Evolutionary conservation across 2,888 invertebrate genomes (phyloP), one percentile per base, ranked within the genome.

Genomic region (Sinelater perroti): DNA sequence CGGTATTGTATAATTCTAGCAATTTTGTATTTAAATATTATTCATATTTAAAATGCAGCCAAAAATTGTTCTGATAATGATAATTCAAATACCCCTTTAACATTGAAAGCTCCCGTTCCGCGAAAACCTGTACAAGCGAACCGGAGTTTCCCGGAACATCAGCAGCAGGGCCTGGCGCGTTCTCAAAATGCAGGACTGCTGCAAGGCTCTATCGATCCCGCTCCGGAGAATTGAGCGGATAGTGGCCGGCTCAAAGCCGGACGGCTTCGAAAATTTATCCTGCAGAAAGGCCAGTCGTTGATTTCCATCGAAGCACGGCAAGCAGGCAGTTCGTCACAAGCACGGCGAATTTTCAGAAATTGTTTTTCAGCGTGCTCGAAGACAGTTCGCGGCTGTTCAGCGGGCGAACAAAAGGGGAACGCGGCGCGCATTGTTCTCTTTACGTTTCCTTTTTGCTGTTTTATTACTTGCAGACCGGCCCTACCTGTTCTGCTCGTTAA

Each of bases 401-500:
- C 8, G 35, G 36, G 18, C 13, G 21, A 33, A 51, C 56, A 45
- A 42, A 28, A 51, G 33, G 16, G 7, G 50, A 50, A 49, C 46
- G 51, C 35, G 51, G 49, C 36, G 49, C 30, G 44, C 55, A 56
- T 60, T 60, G 56, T 60, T 60, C 56, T 51, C 46, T n/a, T 56
- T 46, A 35, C 46, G 26, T 40, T 57, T 46, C 53, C 40, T 40
- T 56, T 33, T 52, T 54, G 20, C 40, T 36, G 42, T 60, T 52
- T 56, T 56, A 42, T 60, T 52, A 55, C 38, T 52, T 38, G 45
- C 50, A 60, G 51, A 60, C 56, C 52, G 42, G 60, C 51, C 30
- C 16, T 60, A 60, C 60, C 60, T 60, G 60, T 60, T 60, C 49
- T 56, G 38, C 47, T 55, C 47, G 47, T 55, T 47, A 47, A 55